Percentiles rank a stretch among this genome's conserved stretches.
Conservation (phyloP, 2,113 vertebrate genomes). For the Entomyzon cyanotis region DNA sequence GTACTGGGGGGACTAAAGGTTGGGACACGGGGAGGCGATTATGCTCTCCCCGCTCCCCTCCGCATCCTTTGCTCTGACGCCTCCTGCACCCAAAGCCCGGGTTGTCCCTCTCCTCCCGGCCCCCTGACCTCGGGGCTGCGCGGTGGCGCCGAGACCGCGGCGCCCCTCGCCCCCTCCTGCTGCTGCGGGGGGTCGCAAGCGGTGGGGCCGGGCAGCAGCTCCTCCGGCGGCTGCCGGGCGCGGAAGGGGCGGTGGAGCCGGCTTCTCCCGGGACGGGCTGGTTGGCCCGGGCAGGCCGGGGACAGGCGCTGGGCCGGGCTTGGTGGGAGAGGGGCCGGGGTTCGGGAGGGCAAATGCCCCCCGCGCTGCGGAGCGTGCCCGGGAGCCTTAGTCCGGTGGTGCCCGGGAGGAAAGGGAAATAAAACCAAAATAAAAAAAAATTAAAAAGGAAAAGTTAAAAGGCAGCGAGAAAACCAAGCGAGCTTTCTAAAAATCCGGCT, state of each 20-base stretch:
- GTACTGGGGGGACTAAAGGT: background rate
- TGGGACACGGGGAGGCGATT: background rate
- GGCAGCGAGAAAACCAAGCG: background rate
- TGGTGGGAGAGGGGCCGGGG: background rate
- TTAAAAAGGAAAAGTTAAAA: background rate
- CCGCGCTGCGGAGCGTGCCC: background rate
- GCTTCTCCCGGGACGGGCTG: background rate
- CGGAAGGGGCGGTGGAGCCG: background rate
- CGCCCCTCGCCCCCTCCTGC: background rate
- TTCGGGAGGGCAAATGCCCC: background rate
- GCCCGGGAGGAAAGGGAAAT: background rate
- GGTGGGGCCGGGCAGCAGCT: background rate
- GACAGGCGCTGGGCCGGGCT: background rate
- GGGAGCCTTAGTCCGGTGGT: background rate
- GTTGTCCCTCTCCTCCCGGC: background rate
- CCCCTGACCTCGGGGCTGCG: background rate
- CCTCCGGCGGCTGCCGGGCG: background rate
- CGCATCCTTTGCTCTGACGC: background rate
- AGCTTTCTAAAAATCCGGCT: background rate
- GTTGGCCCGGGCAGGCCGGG: background rate
- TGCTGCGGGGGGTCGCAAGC: background rate
- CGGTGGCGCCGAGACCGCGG: background rate
- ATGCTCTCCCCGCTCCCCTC: background rate
- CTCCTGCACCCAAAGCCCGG: background rate
- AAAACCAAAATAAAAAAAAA: background rate